Conservation (phyloP, 2,113 vertebrate genomes). For the Tapirus terrestris region DNA sequence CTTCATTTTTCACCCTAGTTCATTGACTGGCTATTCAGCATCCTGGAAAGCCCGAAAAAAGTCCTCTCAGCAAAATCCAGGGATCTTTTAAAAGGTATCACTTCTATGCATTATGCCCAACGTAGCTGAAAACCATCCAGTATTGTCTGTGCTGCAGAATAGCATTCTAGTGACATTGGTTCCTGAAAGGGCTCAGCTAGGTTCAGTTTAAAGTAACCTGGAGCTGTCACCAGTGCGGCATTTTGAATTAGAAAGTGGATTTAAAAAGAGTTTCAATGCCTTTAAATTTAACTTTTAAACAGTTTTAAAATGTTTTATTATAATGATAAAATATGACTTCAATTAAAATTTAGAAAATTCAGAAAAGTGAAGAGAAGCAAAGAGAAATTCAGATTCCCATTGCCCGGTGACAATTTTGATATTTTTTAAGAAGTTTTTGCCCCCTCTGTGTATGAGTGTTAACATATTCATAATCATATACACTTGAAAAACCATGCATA, state of each 20-base stretch:
- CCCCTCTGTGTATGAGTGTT: not conserved
- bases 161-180: not conserved
- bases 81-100: constrained; percentile 91
- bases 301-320: not conserved
- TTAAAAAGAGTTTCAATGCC: not conserved
- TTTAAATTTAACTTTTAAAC: constrained; percentile 50
- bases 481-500: not conserved
- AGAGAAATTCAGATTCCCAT: not conserved
- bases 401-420: not conserved
- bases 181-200: not conserved
- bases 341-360: constrained; percentile 35
- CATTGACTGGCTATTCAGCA: constrained; percentile 94
- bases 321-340: not conserved
- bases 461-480: not conserved
- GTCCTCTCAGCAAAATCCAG: constrained; percentile 86
- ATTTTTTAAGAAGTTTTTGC: not conserved
- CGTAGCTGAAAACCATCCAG: not conserved
- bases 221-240: not conserved
- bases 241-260: constrained; percentile 20
- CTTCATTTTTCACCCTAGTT: constrained; percentile 88
- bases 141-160: not conserved
- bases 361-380: constrained; percentile 20
- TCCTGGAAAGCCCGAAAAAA: constrained; percentile 89
- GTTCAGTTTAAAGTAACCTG: not conserved
- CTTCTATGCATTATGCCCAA: not conserved